These are phyloP conservation scores for Conomelus anceps DNA, from an alignment of 2,888 invertebrate genomes.

Conservation along the genomic window DNA sequence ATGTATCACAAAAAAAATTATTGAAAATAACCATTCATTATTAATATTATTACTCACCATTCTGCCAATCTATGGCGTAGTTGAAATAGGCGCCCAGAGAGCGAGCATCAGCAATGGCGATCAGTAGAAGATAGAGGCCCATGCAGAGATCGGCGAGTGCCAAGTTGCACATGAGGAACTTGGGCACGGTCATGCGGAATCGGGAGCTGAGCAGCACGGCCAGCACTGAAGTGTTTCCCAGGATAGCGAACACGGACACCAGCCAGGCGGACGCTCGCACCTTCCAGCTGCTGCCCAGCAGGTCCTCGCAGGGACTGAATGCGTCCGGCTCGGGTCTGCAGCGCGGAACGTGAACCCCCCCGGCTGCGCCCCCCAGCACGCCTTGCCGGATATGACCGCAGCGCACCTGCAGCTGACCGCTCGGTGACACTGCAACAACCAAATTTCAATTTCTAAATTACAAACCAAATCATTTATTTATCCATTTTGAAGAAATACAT, in stretches of 20 bases:
- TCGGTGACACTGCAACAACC: constrained; percentile 18
- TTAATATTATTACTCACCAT: constrained; percentile 44
- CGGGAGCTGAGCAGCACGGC: constrained; percentile 50
- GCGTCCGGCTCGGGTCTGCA: constrained; percentile 49
- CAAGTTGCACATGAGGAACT: constrained; percentile 60
- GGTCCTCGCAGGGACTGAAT: constrained; percentile 58
- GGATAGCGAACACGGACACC: constrained; percentile 51
- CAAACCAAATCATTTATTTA: too few species aligned
- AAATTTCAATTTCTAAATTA: not conserved
- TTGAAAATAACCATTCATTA: too few species aligned
- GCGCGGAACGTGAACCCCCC: not conserved
- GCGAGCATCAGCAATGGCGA: constrained; percentile 55
- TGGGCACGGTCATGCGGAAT: constrained; percentile 47
- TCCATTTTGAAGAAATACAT: not conserved
- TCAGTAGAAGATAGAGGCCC: constrained; percentile 54
- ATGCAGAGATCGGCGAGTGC: constrained; percentile 61
- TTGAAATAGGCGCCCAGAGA: constrained; percentile 60
- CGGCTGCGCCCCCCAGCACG: not conserved
- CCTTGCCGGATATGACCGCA: constrained; percentile 40
- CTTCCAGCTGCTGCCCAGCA: constrained; percentile 53
- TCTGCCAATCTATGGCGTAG: constrained; percentile 62
- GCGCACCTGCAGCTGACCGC: constrained; percentile 37
- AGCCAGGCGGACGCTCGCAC: constrained; percentile 56
- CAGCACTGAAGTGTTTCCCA: constrained; percentile 55
- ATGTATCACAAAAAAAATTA: too few species aligned